Base-by-base conservation (phyloP, 2,113 vertebrate species). In the Sisor rabdophorus region DNA sequence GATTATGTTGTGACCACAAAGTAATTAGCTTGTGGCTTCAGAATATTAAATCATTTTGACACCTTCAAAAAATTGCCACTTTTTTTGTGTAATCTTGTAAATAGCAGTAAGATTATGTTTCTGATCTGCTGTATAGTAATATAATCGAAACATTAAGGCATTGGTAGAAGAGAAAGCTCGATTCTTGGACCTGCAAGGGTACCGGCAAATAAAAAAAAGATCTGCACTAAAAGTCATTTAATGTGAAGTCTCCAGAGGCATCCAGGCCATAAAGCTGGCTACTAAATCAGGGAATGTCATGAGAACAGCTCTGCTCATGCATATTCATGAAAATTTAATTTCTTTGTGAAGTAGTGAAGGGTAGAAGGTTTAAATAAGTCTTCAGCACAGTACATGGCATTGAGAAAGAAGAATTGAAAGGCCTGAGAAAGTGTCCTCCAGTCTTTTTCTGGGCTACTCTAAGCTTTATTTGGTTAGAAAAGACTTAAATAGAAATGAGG, bases 351-450 rank as follows among this genome's bases (percentile, higher is more conserved):
- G 13, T 32, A 20, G 60, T 71, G 77, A 70, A 64, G 63, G 26
- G 71, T 36, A 68, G 73, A 40, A 48, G 17, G 36, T 78, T 40
- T 17, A 64, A 56, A 75, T 78, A 75, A 59, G 20, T 64, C 24
- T 32, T 61, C 19, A 36, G 72, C 26, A 63, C 20, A 52, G 54
- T 44, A 77, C 73, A 73, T 61, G 78, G 75, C 75, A 80, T 81
- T 82, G 40, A 84, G 58, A 64, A 8, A 28, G 60, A 24, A 78
- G 59, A 76, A 78, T 59, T 40, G 36, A 52, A 40, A 67, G 79
- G 76, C 77, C 77, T 85, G 76, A 77, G 83, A 85, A 85, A 71
- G 47, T 40, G 61, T 71, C 28, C 24, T 64, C 50, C 52, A 50
- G 40, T 30, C 61, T 52, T 32, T 56, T 75, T 47, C 55, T 40